Evolutionary conservation across 2,888 invertebrate species (phyloP).

Genomic region (Elaeidobius kamerunicus): DNA sequence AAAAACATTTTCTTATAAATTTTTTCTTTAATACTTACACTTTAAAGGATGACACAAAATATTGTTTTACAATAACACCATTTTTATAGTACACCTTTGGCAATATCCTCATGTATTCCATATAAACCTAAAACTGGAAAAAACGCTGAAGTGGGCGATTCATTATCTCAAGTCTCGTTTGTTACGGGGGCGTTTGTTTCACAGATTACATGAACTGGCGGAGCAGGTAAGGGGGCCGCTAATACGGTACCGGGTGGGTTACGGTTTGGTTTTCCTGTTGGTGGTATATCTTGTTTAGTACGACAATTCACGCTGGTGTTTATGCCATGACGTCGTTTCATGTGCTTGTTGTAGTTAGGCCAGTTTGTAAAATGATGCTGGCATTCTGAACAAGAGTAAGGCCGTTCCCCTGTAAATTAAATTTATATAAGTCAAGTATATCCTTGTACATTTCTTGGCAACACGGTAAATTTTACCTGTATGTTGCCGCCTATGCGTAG

Average conservation of each 20-base stretch:
- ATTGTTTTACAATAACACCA: not conserved
- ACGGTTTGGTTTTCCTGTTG: conserved; percentile 49
- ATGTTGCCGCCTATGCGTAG: conserved; percentile 71
- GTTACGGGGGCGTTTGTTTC: conserved; percentile 3
- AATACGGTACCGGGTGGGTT: conserved; percentile 50
- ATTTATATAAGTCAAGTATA: not conserved
- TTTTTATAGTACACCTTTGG: conserved; percentile 18
- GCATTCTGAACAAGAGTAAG: conserved; percentile 70
- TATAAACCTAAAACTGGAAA: conserved; percentile 45
- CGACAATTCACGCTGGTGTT: conserved; percentile 50
- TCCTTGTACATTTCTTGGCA: too few relatives aligned
- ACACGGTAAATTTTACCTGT: conserved; percentile 52
- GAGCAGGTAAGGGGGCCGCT: conserved; percentile 45
- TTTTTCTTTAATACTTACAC: too few relatives aligned
- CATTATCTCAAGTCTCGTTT: conserved; percentile 38
- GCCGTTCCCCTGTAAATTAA: conserved; percentile 52
- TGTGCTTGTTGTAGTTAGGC: conserved; percentile 81
- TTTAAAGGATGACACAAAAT: too few relatives aligned
- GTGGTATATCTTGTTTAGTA: conserved; percentile 49
- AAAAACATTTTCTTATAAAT: too few relatives aligned
- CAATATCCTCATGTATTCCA: conserved; percentile 44
- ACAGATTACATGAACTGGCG: conserved; percentile 16
- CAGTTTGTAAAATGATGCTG: conserved; percentile 75
- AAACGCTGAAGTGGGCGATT: conserved; percentile 41
- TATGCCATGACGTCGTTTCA: conserved; percentile 69